Evolutionary conservation across 2,113 vertebrate genomes (phyloP).

Genomic region (Prolemur simus): DNA sequence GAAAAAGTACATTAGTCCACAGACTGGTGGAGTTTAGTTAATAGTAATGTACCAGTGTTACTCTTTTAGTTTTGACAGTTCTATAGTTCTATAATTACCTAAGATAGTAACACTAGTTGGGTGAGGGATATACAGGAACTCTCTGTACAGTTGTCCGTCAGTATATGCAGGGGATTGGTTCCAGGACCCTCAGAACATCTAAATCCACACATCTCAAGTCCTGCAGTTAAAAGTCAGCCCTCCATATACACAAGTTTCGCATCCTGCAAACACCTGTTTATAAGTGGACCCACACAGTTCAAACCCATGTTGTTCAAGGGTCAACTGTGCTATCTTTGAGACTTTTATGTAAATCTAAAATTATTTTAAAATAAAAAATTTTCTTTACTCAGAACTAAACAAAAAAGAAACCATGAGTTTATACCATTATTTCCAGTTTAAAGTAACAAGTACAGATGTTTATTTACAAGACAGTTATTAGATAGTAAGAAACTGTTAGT

Average conservation of each 20-base stretch:
- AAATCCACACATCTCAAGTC: neutral
- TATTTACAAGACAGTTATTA: conserved; percentile 16
- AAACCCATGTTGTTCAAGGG: neutral
- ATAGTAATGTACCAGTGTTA: neutral
- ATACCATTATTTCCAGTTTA: conserved; percentile 1
- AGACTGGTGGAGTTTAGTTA: neutral
- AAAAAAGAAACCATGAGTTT: conserved; percentile 25
- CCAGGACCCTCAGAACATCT: neutral
- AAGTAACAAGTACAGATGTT: neutral
- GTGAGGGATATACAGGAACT: neutral
- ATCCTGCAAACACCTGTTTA: neutral
- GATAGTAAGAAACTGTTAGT: conserved; percentile 2
- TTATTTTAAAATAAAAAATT: conserved; percentile 27
- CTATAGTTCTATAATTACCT: neutral
- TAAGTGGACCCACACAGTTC: neutral
- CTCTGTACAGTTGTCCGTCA: neutral
- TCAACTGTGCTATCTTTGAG: neutral
- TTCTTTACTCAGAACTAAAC: conserved; percentile 10
- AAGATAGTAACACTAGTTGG: neutral
- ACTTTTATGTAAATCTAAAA: conserved; percentile 27
- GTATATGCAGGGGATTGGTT: neutral
- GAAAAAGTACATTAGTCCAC: neutral
- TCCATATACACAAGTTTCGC: neutral
- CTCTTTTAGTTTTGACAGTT: neutral
- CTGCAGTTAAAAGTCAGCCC: neutral